These are phyloP conservation scores for Sitodiplosis mosellana DNA, from an alignment of 1,140 invertebrate species.

Conservation along the genomic window DNA sequence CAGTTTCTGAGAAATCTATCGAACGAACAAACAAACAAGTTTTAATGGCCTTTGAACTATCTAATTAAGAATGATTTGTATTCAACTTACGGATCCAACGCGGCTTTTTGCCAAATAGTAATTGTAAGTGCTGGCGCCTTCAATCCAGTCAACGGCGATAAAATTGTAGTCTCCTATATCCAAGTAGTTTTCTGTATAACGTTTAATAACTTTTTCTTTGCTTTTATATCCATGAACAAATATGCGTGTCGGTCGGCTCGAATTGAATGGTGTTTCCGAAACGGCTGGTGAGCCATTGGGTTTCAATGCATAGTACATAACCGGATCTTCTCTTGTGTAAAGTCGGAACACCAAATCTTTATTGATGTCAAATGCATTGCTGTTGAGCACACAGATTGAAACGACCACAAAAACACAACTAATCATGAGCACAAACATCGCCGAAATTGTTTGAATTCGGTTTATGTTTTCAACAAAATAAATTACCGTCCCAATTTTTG, in stretches of 20 bases:
- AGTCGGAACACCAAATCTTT: not conserved
- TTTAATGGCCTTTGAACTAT: no score
- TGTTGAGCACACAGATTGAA: not conserved
- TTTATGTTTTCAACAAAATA: no score
- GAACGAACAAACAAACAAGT: no score
- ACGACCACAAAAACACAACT: conserved; percentile 3
- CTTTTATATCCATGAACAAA: not conserved
- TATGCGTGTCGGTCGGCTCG: not conserved
- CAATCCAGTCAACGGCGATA: conserved; percentile 1
- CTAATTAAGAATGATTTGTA: not conserved
- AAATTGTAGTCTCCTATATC: not conserved
- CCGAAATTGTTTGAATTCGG: no score
- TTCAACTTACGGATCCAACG: not conserved
- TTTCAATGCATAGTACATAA: not conserved
- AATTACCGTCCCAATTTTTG: no score
- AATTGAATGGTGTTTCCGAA: not conserved
- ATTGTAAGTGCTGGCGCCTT: not conserved
- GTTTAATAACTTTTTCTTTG: not conserved
- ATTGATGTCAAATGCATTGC: not conserved
- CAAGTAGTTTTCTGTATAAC: not conserved
- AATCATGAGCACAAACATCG: no score
- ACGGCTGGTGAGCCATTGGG: not conserved
- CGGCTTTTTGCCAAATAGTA: not conserved
- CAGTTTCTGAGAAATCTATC: not conserved
- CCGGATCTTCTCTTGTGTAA: not conserved